Conservation (phyloP, 2,888 invertebrate genomes). For the Hirtodrosophila alboralis region DNA sequence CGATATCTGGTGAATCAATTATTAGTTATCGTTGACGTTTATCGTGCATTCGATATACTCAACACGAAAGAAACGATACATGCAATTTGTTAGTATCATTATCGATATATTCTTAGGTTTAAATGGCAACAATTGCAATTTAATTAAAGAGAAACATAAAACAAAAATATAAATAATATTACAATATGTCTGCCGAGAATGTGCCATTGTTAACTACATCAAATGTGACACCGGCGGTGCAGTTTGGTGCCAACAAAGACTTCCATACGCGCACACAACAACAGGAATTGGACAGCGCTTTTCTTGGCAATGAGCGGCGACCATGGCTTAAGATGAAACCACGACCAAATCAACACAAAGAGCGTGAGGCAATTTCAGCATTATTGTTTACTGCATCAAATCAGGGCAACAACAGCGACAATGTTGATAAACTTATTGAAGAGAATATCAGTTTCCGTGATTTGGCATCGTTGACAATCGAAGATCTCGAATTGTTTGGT, state of each 20-base stretch:
- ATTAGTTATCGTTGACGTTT: no score
- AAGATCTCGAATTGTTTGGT: constrained; percentile 79
- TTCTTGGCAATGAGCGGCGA: constrained; percentile 58
- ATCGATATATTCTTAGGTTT: constrained; percentile 29
- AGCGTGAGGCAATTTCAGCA: constrained; percentile 63
- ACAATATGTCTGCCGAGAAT: constrained; percentile 49
- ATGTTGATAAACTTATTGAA: constrained; percentile 67
- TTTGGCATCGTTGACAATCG: constrained; percentile 71
- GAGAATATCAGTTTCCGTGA: constrained; percentile 79
- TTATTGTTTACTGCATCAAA: constrained; percentile 45
- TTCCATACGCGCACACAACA: constrained; percentile 62
- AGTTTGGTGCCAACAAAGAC: constrained; percentile 65
- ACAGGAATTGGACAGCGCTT: constrained; percentile 63
- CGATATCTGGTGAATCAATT: no score
- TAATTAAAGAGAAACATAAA: background rate
- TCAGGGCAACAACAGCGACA: constrained; percentile 6
- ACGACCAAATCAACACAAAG: constrained; percentile 23
- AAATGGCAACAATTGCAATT: constrained; percentile 21
- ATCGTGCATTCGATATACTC: no score
- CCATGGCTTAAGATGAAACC: constrained; percentile 47
- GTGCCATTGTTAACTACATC: constrained; percentile 17
- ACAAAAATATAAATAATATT: no score
- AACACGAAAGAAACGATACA: constrained; percentile 20
- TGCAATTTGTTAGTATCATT: constrained; percentile 1
- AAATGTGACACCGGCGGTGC: constrained; percentile 45